Conservation (phyloP, 1,140 invertebrate genomes). For the Drosophila fuyamai region DNA sequence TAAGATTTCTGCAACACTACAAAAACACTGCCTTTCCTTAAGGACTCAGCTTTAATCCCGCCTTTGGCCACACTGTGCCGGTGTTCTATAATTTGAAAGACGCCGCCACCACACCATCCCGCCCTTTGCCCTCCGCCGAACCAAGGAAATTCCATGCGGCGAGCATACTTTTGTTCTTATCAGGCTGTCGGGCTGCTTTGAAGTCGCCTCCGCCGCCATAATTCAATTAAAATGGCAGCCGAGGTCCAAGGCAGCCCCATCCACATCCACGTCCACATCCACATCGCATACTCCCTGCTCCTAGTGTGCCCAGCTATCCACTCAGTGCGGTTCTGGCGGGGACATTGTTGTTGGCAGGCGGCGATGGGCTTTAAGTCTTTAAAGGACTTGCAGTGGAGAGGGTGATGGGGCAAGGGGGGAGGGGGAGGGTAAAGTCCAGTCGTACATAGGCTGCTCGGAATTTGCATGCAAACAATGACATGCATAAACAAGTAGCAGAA, state of each 20-base stretch:
- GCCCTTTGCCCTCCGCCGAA: neutral
- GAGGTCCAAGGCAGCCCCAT: conserved; percentile 38
- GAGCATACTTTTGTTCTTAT: conserved; percentile 78
- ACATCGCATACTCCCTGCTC: neutral
- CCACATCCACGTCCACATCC: neutral
- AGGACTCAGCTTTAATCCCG: neutral
- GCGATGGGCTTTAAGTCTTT: conserved; percentile 68
- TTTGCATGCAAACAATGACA: conserved; percentile 82
- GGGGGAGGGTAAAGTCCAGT: conserved; percentile 1
- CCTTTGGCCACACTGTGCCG: conserved; percentile 23
- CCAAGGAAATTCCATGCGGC: conserved; percentile 67
- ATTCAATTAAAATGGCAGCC: conserved; percentile 80
- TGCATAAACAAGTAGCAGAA: conserved; percentile 69
- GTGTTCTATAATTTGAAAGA: conserved; percentile 49
- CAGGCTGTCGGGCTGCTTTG: conserved; percentile 67
- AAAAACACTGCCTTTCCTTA: neutral
- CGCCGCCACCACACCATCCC: conserved; percentile 5
- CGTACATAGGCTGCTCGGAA: conserved; percentile 40
- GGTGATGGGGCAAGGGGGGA: neutral
- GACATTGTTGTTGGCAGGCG: conserved; percentile 32
- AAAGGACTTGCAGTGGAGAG: conserved; percentile 14
- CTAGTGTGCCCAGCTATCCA: neutral
- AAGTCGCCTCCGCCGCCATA: conserved; percentile 62
- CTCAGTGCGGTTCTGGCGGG: neutral
- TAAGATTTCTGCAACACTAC: no score